Evolutionary conservation across 2,113 vertebrate genomes (phyloP).

Genomic region (Carassius gibelio): DNA sequence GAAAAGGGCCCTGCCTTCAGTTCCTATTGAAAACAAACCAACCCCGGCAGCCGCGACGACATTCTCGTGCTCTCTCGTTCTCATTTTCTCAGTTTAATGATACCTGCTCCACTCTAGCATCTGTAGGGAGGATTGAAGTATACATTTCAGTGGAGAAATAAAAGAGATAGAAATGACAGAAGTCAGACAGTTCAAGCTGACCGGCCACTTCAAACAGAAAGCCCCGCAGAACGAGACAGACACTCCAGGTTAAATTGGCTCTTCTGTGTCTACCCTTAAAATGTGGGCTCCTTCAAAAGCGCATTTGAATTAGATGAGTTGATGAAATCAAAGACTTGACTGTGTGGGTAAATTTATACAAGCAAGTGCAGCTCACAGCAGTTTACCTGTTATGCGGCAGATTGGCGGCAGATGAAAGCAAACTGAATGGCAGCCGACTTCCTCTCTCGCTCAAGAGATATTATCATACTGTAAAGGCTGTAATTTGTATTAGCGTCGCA

Average conservation of each 20-base stretch:
- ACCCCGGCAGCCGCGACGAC: background rate
- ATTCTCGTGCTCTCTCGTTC: conserved; percentile 6
- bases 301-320: conserved; percentile 95
- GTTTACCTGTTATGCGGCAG: conserved; percentile 90
- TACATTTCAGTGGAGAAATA: conserved; percentile 90
- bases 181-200: conserved; percentile 98
- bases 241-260: conserved; percentile 98
- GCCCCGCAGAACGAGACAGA: conserved; percentile 87
- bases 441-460: conserved; percentile 66
- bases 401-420: conserved; percentile 84
- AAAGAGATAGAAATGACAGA: conserved; percentile 96
- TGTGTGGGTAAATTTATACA: conserved; percentile 92
- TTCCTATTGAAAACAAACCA: conserved; percentile 76
- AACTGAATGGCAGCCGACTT: conserved; percentile 60
- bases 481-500: conserved; percentile 67
- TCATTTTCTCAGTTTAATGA: conserved; percentile 82
- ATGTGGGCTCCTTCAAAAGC: conserved; percentile 89
- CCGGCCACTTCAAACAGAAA: conserved; percentile 96
- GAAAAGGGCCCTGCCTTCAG: conserved; percentile 52
- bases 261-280: conserved; percentile 75
- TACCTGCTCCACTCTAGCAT: conserved; percentile 94
- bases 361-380: conserved; percentile 88
- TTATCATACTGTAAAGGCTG: conserved; percentile 68
- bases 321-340: conserved; percentile 90
- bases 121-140: conserved; percentile 93